phyloP scores from a whole-genome alignment of 2,797 vertebrate genomes.

The Tympanoctomys barrerae region DNA sequence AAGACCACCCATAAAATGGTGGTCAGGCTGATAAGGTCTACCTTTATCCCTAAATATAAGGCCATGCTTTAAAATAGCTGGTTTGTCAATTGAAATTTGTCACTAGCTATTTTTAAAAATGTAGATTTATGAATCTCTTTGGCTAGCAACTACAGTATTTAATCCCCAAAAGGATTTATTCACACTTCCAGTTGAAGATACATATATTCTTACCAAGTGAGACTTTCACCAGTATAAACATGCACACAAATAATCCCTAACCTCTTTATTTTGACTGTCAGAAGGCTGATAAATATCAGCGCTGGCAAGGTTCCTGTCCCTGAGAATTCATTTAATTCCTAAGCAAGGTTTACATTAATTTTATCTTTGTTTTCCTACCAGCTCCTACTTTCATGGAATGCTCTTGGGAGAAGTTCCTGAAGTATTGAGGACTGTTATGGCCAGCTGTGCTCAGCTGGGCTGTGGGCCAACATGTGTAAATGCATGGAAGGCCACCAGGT shows the following conservation, averaged over 20 bases:
- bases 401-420: slow-evolving; percentile 82
- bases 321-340: slow-evolving; percentile 85
- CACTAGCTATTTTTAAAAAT: slow-evolving; percentile 12
- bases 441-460: slow-evolving; percentile 87
- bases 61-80: slow-evolving; percentile 59
- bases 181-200: slow-evolving; percentile 65
- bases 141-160: slow-evolving; percentile 68
- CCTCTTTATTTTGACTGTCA: slow-evolving; percentile 75
- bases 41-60: neutral
- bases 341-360: slow-evolving; percentile 84
- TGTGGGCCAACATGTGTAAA: slow-evolving; percentile 83
- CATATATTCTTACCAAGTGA: slow-evolving; percentile 73
- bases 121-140: slow-evolving; percentile 68
- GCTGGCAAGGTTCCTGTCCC: slow-evolving; percentile 81
- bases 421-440: slow-evolving; percentile 81
- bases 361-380: slow-evolving; percentile 85
- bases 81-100: slow-evolving; percentile 60
- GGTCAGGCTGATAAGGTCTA: slow-evolving; percentile 12
- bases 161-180: slow-evolving; percentile 59
- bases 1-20: neutral
- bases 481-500: slow-evolving; percentile 83
- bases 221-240: slow-evolving; percentile 79
- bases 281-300: slow-evolving; percentile 72
- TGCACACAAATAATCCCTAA: slow-evolving; percentile 63
- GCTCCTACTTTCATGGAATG: slow-evolving; percentile 84